phyloP scores from a whole-genome alignment of 2,797 vertebrate genomes.

The Taeniopygia guttata region DNA sequence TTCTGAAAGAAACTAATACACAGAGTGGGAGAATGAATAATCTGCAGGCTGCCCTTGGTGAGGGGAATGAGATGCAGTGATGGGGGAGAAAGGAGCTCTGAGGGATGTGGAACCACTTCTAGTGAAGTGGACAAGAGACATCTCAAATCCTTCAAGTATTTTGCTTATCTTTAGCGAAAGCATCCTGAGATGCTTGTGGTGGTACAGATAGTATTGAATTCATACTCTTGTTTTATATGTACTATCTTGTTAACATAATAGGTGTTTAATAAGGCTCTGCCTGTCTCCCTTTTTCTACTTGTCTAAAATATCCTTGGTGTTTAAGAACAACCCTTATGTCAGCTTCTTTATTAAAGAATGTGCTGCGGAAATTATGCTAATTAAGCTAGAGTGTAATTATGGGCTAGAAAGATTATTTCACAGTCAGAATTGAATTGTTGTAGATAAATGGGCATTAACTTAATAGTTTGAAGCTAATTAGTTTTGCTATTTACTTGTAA shows the following conservation, averaged over 20 bases:
- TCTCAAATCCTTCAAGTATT: background rate
- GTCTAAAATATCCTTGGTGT: conserved; percentile 56
- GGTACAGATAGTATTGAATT: background rate
- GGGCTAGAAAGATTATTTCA: conserved; percentile 76
- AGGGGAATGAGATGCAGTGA: background rate
- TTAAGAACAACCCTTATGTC: conserved; percentile 63
- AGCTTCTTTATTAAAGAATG: conserved; percentile 74
- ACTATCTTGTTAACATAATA: background rate
- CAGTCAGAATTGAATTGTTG: conserved; percentile 79
- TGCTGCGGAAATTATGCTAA: conserved; percentile 75
- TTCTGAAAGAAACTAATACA: background rate
- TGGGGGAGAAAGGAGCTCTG: background rate
- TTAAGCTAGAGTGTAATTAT: conserved; percentile 78
- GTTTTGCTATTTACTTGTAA: conserved; percentile 69
- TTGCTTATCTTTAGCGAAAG: background rate
- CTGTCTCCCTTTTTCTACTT: conserved; percentile 1
- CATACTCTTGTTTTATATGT: background rate
- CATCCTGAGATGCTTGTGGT: background rate
- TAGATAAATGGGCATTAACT: conserved; percentile 81
- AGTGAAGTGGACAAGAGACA: background rate
- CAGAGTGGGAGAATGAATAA: background rate
- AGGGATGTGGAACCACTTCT: background rate
- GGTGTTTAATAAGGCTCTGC: conserved; percentile 11
- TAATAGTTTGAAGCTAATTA: conserved; percentile 79
- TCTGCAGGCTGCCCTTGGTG: background rate